Conservation (phyloP, 2,113 vertebrate genomes). For the Pseudorasbora parva region DNA sequence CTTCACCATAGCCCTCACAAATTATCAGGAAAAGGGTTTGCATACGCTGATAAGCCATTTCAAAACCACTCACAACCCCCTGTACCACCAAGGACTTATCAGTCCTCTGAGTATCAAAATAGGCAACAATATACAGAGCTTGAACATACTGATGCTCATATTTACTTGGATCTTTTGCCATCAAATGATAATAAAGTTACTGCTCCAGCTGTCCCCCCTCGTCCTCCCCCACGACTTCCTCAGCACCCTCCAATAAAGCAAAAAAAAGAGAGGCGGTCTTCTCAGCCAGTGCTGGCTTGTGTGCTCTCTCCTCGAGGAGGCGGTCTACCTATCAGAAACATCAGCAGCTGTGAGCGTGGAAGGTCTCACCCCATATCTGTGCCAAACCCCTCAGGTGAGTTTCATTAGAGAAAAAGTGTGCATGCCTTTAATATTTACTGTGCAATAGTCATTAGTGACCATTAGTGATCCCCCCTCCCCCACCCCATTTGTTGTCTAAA, state of each 20-base stretch:
- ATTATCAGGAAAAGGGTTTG: background rate
- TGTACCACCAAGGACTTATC: conserved; percentile 38
- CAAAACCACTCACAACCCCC: conserved; percentile 1
- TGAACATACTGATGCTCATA: background rate
- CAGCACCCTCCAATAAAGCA: background rate
- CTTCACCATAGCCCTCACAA: conserved; percentile 36
- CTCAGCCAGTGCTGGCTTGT: conserved; percentile 36
- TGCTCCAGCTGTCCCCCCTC: conserved; percentile 18
- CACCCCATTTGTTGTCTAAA: too few species aligned
- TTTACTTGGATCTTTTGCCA: conserved; percentile 56
- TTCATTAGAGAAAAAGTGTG: background rate
- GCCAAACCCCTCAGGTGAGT: conserved; percentile 29
- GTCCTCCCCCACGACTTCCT: conserved; percentile 41
- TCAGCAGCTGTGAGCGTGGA: background rate
- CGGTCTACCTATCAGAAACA: conserved; percentile 38
- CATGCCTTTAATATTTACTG: background rate
- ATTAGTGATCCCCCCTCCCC: too few species aligned
- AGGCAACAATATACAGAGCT: background rate
- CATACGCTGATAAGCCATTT: background rate
- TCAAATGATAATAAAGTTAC: conserved; percentile 7
- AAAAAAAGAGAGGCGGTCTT: background rate
- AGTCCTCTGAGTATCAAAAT: background rate
- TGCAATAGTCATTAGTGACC: too few species aligned
- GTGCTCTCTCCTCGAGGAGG: conserved; percentile 52
- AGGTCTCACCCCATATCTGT: background rate